These are phyloP conservation scores for Chionoecetes opilio DNA, from an alignment of 1,140 invertebrate genomes.

Conservation along the genomic window DNA sequence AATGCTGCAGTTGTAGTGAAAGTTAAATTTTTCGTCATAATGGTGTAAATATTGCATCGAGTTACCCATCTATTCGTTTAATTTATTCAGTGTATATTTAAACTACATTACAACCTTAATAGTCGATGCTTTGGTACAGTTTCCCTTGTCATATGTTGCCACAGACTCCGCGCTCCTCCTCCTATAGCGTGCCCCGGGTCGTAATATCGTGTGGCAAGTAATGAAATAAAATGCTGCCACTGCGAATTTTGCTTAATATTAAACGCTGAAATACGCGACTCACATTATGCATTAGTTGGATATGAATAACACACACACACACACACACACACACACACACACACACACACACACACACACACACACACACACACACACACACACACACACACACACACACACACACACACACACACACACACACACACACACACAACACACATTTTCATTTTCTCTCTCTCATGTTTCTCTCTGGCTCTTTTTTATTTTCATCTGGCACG, in stretches of 20 bases:
- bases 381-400: too few species aligned
- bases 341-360: too few species aligned
- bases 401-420: too few species aligned
- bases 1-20: too few species aligned
- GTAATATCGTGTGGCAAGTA: constrained; percentile 9
- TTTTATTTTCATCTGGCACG: too few species aligned
- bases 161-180: background rate
- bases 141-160: background rate
- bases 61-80: background rate
- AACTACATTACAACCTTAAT: background rate
- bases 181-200: background rate
- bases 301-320: too few species aligned
- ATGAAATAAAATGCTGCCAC: background rate
- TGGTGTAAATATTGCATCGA: background rate
- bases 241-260: constrained; percentile 38
- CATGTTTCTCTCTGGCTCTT: too few species aligned
- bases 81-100: background rate
- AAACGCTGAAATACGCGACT: constrained; percentile 19
- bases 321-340: too few species aligned
- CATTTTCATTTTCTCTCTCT: too few species aligned
- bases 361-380: too few species aligned
- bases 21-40: too few species aligned
- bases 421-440: too few species aligned
- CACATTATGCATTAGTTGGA: background rate
- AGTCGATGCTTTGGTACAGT: background rate